These are phyloP conservation scores for Cyclopterus lumpus DNA, from an alignment of 2,797 vertebrate species.

Conservation along the genomic window DNA sequence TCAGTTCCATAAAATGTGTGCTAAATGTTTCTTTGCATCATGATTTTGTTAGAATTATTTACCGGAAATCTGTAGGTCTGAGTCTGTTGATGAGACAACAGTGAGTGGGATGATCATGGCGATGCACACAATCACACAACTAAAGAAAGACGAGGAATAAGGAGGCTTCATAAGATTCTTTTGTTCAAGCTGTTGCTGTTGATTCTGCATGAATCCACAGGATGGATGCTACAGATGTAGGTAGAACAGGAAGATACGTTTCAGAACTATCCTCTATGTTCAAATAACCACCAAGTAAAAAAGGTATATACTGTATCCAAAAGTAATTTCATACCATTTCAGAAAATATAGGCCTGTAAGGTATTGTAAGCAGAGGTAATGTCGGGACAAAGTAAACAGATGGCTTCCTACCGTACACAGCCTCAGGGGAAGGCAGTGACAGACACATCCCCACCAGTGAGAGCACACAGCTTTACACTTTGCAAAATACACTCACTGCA, in stretches of 20 bases:
- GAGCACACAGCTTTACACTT: conserved; percentile 48
- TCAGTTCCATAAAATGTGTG: neutral
- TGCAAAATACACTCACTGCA: conserved; percentile 67
- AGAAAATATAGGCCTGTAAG: conserved; percentile 32
- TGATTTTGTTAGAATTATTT: conserved; percentile 17
- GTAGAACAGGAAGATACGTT: neutral
- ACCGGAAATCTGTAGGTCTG: conserved; percentile 10
- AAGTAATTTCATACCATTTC: conserved; percentile 33
- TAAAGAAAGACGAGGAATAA: neutral
- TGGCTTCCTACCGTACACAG: conserved; percentile 60
- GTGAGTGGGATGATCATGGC: conserved; percentile 39
- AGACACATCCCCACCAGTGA: conserved; percentile 67
- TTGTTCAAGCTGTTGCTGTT: conserved; percentile 12
- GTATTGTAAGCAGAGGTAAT: conserved; percentile 61
- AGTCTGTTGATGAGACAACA: conserved; percentile 29
- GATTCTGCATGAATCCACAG: conserved; percentile 6
- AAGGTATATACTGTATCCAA: conserved; percentile 4
- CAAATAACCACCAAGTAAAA: conserved; percentile 1
- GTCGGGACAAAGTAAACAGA: conserved; percentile 77
- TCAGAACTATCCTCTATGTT: neutral
- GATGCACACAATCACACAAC: conserved; percentile 28
- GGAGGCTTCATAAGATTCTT: conserved; percentile 3
- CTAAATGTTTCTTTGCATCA: conserved; percentile 3
- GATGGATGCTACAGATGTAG: neutral
- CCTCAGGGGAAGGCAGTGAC: conserved; percentile 66